Conservation (phyloP, 92 coral and sea anemone species). For the Palythoa caribaeorum region DNA sequence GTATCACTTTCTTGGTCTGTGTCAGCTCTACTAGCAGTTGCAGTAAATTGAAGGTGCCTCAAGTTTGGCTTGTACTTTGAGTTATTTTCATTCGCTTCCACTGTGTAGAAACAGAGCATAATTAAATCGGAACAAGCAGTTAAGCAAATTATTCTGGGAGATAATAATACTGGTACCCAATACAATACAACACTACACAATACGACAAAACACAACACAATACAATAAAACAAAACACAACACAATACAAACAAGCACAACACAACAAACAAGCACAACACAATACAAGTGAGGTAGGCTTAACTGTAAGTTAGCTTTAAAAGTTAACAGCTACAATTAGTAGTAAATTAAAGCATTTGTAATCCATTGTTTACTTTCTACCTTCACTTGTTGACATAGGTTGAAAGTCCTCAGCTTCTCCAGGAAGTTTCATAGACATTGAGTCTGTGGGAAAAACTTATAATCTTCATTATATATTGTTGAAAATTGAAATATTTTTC, state of each 20-base stretch:
- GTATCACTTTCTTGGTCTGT: not conserved
- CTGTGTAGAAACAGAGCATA: not conserved
- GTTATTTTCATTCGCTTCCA: not conserved
- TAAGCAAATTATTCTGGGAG: not conserved
- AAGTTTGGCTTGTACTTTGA: not conserved
- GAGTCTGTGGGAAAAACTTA: not conserved
- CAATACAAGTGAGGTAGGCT: no score
- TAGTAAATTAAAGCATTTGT: no score
- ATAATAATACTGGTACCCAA: no score
- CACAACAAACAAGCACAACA: no score
- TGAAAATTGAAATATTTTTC: no score
- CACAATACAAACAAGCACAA: no score
- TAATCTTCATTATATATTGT: no score
- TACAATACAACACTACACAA: no score
- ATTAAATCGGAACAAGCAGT: not conserved
- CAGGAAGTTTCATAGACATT: not conserved
- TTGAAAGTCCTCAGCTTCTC: not conserved
- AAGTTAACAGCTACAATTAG: no score
- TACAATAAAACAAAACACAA: no score
- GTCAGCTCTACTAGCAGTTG: not conserved
- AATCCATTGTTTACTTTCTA: not conserved
- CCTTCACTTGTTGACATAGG: not conserved
- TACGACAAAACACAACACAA: no score
- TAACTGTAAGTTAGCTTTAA: no score
- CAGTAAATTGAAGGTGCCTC: conserved; percentile 17